Evolutionary conservation across 2,888 invertebrate species (phyloP).

Genomic region (Hyalella azteca): DNA sequence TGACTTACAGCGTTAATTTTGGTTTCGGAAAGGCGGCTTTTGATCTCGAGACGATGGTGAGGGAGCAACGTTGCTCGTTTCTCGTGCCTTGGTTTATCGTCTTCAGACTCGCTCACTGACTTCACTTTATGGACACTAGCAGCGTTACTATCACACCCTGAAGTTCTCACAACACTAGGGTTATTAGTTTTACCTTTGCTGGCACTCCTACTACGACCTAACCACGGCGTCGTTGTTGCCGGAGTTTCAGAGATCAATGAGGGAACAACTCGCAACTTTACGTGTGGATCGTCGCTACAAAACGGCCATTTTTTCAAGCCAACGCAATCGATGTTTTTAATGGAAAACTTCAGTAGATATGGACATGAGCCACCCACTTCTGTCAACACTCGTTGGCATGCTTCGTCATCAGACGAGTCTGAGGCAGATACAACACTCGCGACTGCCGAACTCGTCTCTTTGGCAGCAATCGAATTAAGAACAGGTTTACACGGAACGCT

Average conservation of each 20-base stretch:
- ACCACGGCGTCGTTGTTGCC: not conserved
- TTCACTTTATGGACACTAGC: too few relatives aligned
- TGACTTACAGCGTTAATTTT: not conserved
- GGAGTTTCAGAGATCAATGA: too few relatives aligned
- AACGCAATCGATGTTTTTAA: constrained; percentile 63
- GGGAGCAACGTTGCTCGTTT: too few relatives aligned
- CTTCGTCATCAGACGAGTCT: constrained; percentile 50
- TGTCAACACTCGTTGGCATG: not conserved
- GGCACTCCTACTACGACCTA: not conserved
- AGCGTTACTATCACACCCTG: not conserved
- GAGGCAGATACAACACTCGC: constrained; percentile 43
- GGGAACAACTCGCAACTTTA: constrained; percentile 65
- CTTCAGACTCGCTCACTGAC: too few relatives aligned
- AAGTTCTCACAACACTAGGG: not conserved
- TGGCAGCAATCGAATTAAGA: too few relatives aligned
- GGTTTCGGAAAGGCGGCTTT: not conserved
- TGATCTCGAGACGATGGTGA: constrained; percentile 41
- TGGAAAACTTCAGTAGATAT: not conserved
- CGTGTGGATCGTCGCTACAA: constrained; percentile 66
- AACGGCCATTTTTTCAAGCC: constrained; percentile 65
- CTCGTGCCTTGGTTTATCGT: too few relatives aligned
- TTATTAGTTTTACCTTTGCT: too few relatives aligned
- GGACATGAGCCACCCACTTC: not conserved
- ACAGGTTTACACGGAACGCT: not conserved
- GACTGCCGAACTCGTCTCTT: not conserved